Evolutionary conservation across 1,140 invertebrate genomes (phyloP), one percentile per base, ranked within the genome.

Genomic region (Patella vulgata): DNA sequence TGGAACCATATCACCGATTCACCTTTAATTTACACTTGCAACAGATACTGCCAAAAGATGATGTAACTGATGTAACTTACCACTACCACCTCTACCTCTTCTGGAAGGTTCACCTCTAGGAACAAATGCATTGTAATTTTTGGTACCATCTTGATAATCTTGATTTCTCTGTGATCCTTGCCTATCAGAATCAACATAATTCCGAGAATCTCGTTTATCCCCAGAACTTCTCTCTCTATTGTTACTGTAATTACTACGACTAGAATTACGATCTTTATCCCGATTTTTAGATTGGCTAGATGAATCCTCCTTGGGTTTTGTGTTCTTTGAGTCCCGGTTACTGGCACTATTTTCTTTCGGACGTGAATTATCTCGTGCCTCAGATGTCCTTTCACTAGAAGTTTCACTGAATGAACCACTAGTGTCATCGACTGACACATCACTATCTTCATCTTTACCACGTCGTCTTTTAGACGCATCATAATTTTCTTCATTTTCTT

Each of bases 81-180:
- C n/a, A n/a, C 14, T 36, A 54, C 59, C 60, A 75, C 79, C 79
- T 77, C 79, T 70, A 2, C 79, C 79, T 61, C 79, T 66, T 48
- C 75, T 67, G 3, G 92, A 93, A 0, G 92, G 92, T 78, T 94
- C 92, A 3, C 92, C 92, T 17, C 91, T 87, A 0, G 92, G 92
- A 12, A 91, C 89, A 84, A 93, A 78, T 11, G 57, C 59, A 39
- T 59, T 48, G 44, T 58, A 8, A 8, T 14, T 52, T 14, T 46
- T 33, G 23, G 48, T 50, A 53, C 50, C 56, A 27, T 40, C 52
- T n/a, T 52, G 31, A n/a, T 14, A 17, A n/a, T 56, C 63, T n/a
- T 39, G 23, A 21, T 57, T 27, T 5, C 43, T 53, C n/a, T n/a
- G n/a, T n/a, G n/a, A n/a, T n/a, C n/a, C n/a, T n/a, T n/a, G n/a